A percentile compares a stretch with the other conserved stretches of the same genome.
Conservation (phyloP, 2,113 vertebrate species). For the Sinocyclocheilus anophthalmus region DNA sequence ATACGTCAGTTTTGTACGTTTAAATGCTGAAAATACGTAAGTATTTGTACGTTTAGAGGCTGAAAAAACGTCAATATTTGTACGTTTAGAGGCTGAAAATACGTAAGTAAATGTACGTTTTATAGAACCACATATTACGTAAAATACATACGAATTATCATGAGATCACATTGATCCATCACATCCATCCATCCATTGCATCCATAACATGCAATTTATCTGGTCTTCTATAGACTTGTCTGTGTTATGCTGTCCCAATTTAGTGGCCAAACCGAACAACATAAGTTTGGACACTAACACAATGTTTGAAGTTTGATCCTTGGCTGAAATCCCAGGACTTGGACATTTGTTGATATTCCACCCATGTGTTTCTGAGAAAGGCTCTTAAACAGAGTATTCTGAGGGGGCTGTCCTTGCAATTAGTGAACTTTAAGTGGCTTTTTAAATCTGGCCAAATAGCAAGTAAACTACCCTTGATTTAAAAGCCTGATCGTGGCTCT, state of each 20-base stretch:
- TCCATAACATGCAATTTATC: background rate
- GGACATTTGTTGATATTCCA: background rate
- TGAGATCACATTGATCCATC: background rate
- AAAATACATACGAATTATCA: no score
- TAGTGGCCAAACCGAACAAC: background rate
- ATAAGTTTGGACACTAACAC: background rate
- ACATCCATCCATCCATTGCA: background rate
- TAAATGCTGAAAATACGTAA: no score
- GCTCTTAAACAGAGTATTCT: background rate
- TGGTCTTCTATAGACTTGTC: no score
- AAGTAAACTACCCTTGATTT: background rate
- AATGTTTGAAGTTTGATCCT: background rate
- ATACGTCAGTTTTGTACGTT: no score
- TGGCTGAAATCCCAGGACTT: background rate
- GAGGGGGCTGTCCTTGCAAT: background rate
- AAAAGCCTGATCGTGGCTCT: background rate
- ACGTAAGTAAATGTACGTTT: no score
- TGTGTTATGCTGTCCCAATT: background rate
- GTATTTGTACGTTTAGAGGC: no score
- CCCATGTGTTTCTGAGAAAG: conserved; percentile 18
- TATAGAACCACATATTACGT: no score
- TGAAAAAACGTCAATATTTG: no score
- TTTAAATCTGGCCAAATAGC: conserved; percentile 15
- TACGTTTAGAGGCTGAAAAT: no score
- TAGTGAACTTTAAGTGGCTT: background rate